A percentile compares a stretch with the other conserved stretches of the same genome.
These are phyloP conservation scores for Decapterus maruadsi DNA, from an alignment of 2,797 vertebrate species.

Conservation along the genomic window DNA sequence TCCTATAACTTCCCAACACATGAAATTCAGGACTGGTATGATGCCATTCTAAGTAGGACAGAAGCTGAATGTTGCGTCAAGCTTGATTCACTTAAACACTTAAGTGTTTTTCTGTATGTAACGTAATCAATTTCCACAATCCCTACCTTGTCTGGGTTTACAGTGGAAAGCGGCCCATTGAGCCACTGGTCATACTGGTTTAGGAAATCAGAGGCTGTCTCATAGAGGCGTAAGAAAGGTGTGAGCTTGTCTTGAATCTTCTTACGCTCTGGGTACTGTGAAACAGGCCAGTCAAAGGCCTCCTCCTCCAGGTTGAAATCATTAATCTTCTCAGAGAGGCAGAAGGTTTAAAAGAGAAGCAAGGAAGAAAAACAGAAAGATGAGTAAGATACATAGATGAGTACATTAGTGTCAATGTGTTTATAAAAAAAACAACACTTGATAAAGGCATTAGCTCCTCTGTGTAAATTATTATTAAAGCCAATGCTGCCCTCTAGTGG, in stretches of 20 bases:
- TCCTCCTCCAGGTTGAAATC: conserved; percentile 91
- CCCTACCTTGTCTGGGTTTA: conserved; percentile 87
- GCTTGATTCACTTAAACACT: too few species aligned
- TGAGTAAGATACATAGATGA: neutral
- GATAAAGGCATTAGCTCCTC: neutral
- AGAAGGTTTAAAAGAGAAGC: neutral
- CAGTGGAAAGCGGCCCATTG: conserved; percentile 84
- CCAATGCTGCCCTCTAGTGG: conserved; percentile 61
- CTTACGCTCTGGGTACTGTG: conserved; percentile 90
- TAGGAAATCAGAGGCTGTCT: conserved; percentile 86
- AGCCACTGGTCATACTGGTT: conserved; percentile 85
- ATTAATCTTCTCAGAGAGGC: conserved; percentile 83
- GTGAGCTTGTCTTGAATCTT: conserved; percentile 86
- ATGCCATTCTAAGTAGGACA: neutral
- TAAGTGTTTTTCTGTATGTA: neutral
- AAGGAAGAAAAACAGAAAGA: conserved; percentile 3
- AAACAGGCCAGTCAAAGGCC: conserved; percentile 87
- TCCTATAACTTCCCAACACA: neutral
- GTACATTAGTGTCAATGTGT: neutral
- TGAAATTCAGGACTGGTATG: neutral
- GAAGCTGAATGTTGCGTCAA: neutral
- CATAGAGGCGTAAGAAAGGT: conserved; percentile 90
- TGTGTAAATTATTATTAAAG: conserved; percentile 5
- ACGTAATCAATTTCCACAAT: neutral
- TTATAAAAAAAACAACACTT: neutral